A percentile compares a stretch with the other conserved stretches of the same genome.
Evolutionary conservation across 2,888 invertebrate species (phyloP).

Genomic region (Leptopilina myrica): DNA sequence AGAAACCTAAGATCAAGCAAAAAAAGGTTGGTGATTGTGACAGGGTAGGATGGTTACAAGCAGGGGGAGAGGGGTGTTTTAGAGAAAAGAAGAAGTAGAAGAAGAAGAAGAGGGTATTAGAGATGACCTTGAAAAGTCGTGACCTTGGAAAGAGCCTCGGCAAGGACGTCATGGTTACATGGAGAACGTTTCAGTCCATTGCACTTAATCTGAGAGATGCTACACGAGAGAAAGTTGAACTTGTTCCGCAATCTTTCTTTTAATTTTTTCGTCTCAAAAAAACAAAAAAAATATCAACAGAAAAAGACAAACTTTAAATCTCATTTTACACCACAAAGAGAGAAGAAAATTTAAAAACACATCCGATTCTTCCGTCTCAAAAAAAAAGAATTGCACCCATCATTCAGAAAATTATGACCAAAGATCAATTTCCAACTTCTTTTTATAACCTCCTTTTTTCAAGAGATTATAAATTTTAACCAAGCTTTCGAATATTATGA

Average conservation of each 20-base stretch:
- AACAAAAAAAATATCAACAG: background rate
- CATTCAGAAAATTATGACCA: background rate
- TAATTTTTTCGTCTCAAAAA: no score
- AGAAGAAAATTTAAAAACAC: no score
- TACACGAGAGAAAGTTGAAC: slow-evolving; percentile 21
- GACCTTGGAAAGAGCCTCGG: slow-evolving; percentile 68
- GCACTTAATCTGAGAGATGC: slow-evolving; percentile 17
- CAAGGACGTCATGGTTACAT: slow-evolving; percentile 69
- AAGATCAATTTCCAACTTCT: slow-evolving; percentile 1
- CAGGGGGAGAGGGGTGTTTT: slow-evolving; percentile 35
- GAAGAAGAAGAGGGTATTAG: slow-evolving; percentile 63
- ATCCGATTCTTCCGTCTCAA: no score
- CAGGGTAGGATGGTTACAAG: slow-evolving; percentile 35
- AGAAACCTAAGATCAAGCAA: slow-evolving; percentile 39
- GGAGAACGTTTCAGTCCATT: slow-evolving; percentile 60
- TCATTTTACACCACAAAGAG: background rate
- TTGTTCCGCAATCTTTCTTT: slow-evolving; percentile 3
- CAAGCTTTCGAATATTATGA: background rate
- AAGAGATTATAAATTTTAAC: no score
- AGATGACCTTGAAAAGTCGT: slow-evolving; percentile 55
- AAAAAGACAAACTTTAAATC: background rate
- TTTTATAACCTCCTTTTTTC: background rate
- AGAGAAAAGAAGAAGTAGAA: slow-evolving; percentile 47
- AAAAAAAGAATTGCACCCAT: no score
- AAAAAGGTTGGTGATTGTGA: slow-evolving; percentile 13